Conservation (phyloP, 2,113 vertebrate species). For the Amblyornis subalaris region DNA sequence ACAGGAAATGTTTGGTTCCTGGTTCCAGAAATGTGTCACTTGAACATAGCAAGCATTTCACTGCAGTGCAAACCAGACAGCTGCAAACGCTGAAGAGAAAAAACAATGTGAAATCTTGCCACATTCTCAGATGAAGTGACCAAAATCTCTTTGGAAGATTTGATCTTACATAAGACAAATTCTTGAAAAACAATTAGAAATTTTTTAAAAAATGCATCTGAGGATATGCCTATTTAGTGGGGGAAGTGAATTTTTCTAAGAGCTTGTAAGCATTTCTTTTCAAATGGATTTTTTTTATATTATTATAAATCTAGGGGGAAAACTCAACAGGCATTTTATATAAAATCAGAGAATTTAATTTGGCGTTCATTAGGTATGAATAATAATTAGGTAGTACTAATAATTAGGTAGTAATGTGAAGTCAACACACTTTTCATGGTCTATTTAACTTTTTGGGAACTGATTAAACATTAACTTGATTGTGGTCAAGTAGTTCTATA, state of each 20-base stretch:
- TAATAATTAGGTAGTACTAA: not conserved
- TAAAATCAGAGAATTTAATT: not conserved
- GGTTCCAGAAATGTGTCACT: not conserved
- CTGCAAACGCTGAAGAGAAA: not conserved
- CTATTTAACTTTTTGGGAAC: not conserved
- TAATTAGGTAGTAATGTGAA: not conserved
- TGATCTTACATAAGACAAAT: not conserved
- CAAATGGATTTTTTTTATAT: not conserved
- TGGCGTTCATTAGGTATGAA: no score
- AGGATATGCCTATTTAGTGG: not conserved
- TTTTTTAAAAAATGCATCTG: accelerated
- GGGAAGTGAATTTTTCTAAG: not conserved
- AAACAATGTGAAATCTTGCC: not conserved
- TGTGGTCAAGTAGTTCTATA: not conserved
- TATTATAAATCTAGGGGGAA: not conserved
- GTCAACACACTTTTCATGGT: not conserved
- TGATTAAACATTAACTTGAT: not conserved
- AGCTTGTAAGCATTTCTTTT: not conserved
- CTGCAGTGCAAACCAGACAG: not conserved
- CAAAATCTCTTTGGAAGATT: not conserved
- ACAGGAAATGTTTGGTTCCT: not conserved
- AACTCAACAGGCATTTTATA: not conserved
- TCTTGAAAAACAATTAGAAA: not conserved
- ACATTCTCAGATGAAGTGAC: not conserved
- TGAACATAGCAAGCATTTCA: not conserved